These are phyloP conservation scores for Lucinisca nassula DNA, from an alignment of 2,888 invertebrate genomes.

Conservation along the genomic window DNA sequence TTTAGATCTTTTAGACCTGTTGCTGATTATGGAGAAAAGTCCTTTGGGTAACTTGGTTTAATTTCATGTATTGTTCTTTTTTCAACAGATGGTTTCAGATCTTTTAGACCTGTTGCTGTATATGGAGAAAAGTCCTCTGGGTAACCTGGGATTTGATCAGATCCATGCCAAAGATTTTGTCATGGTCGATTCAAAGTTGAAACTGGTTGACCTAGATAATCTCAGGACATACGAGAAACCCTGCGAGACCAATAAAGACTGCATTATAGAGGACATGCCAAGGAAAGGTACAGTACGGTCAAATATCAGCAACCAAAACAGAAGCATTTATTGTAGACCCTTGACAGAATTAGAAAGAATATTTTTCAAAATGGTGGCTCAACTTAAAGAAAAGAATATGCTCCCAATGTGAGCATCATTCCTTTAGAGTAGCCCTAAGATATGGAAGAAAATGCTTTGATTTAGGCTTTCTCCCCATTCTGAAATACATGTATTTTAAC, in stretches of 20 bases:
- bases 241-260: conserved; percentile 67
- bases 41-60: conserved; percentile 80
- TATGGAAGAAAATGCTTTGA: no score
- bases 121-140: conserved; percentile 77
- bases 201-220: conserved; percentile 83
- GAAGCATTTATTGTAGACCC: no score
- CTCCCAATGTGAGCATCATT: no score
- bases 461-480: no score
- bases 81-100: conserved; percentile 60
- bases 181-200: conserved; percentile 57
- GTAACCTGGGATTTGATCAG: conserved; percentile 75
- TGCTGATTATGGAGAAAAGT: conserved; percentile 76
- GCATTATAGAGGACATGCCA: conserved; percentile 58
- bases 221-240: conserved; percentile 72
- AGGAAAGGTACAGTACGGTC: conserved; percentile 66
- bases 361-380: no score
- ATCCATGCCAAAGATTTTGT: conserved; percentile 79
- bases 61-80: no score
- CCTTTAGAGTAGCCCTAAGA: no score
- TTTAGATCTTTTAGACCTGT: conserved; percentile 72
- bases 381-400: no score
- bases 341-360: no score
- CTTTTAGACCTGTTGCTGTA: conserved; percentile 76
- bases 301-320: no score
- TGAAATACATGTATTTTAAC: no score